phyloP scores from a whole-genome alignment of 2,888 invertebrate species.

The Lepidochitona cinerea region DNA sequence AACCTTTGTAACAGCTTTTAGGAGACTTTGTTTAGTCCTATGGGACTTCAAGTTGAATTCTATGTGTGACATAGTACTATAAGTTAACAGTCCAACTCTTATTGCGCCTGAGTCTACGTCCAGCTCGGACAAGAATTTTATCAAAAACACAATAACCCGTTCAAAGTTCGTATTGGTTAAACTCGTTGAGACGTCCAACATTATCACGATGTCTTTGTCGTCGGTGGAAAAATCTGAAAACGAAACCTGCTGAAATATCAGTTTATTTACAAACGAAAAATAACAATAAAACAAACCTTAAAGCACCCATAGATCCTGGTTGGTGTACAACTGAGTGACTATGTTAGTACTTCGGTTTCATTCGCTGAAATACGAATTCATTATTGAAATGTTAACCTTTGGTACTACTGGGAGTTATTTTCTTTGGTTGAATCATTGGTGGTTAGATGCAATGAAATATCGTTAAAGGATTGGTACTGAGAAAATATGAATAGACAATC shows the following conservation, averaged over 20 bases:
- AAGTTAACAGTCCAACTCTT: background rate
- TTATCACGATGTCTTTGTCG: background rate
- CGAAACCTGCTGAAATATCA: background rate
- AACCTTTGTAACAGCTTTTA: background rate
- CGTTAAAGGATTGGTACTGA: too few relatives aligned
- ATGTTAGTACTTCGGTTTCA: too few relatives aligned
- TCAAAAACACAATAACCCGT: background rate
- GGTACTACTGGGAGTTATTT: too few relatives aligned
- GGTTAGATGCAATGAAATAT: too few relatives aligned
- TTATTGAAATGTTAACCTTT: too few relatives aligned
- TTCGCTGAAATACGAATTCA: too few relatives aligned
- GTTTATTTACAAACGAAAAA: too few relatives aligned
- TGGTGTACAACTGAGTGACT: too few relatives aligned
- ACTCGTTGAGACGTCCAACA: conserved; percentile 1
- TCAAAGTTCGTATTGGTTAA: background rate
- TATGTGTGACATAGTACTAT: background rate
- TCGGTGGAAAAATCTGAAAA: background rate
- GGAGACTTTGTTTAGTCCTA: background rate
- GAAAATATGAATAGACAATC: too few relatives aligned
- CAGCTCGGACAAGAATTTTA: background rate
- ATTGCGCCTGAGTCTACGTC: conserved; percentile 2
- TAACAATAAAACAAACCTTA: too few relatives aligned
- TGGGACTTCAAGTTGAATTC: background rate
- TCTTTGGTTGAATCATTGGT: too few relatives aligned
- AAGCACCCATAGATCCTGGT: too few relatives aligned